These are phyloP conservation scores for Itoplectis maculator DNA, from an alignment of 2,888 invertebrate genomes.

Conservation along the genomic window DNA sequence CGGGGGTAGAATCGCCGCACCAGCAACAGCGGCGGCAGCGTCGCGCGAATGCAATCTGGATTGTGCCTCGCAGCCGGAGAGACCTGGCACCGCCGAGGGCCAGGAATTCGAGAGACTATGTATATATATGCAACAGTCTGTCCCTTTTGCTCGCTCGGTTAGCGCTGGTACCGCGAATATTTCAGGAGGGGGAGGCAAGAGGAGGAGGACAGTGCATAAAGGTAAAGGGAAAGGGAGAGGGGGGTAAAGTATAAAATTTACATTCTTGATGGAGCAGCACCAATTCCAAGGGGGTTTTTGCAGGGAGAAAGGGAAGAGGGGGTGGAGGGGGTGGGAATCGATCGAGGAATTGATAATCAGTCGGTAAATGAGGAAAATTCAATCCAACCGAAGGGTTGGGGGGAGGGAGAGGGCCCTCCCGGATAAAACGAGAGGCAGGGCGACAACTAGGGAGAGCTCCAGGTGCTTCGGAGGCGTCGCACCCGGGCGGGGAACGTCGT, in stretches of 20 bases:
- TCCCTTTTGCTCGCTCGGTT: background rate
- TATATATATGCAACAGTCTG: too few species aligned
- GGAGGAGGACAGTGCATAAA: too few species aligned
- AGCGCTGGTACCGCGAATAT: background rate
- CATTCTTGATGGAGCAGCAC: conserved; percentile 57
- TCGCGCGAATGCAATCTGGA: conserved; percentile 30
- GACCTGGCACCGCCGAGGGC: conserved; percentile 29
- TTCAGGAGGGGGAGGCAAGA: background rate
- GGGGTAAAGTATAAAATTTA: conserved; percentile 53
- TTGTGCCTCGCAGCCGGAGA: conserved; percentile 13
- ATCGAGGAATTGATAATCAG: conserved; percentile 63
- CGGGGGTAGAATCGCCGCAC: conserved; percentile 12
- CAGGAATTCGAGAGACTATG: background rate
- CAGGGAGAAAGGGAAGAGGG: background rate
- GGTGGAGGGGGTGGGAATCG: conserved; percentile 9
- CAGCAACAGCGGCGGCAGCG: background rate
- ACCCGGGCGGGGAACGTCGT: conserved; percentile 20
- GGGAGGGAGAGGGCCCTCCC: too few species aligned
- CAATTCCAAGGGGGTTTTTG: background rate
- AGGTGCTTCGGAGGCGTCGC: conserved; percentile 25
- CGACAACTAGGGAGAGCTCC: conserved; percentile 47
- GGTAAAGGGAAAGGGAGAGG: too few species aligned
- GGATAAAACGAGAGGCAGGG: conserved; percentile 42
- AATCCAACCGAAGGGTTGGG: too few species aligned
- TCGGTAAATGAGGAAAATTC: conserved; percentile 58